Evolutionary conservation across 2,113 vertebrate species (phyloP), one percentile per base, ranked within the genome.

Genomic region (Thryonomys swinderianus): DNA sequence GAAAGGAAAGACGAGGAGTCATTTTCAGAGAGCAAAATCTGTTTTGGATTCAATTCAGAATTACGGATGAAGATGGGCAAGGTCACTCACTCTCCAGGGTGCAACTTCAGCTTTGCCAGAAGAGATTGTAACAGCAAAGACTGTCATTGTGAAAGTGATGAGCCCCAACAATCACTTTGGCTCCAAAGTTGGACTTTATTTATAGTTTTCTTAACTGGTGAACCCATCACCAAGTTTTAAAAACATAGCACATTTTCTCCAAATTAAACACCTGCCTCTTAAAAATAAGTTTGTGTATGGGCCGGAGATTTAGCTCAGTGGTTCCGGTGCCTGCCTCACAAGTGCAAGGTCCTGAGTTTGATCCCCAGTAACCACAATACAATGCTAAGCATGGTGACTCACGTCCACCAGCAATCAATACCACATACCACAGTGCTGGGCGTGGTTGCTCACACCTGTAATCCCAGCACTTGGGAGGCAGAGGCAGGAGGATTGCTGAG

Each of bases 171-270:
- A 85, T 87, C 67, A 78, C 34, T 87, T 64, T 67, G 64, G 53
- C 76, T 91, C 64, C 86, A 84, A 90, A 87, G 71, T 87, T 90
- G 66, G 61, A 84, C 21, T 94, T 89, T 81, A 95, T 92, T 95
- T 93, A 89, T 87, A 95, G 67, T 27, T 71, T 93, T 85, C 89
- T 92, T 85, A 85, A 94, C 37, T 88, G 74, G 37, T 59, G 23
- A 45, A n/a, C 34, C 53, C 9, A 85, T 53, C 16, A 13, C 5
- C 48, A 95, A 80, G 30, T 91, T 90, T 61, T 48, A 92, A 96
- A 93, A 11, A 62, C 25, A 85, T 21, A 42, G 71, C 62, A 85
- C 20, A 73, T 71, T 76, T 93, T 57, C 57, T 82, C 69, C 93
- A 57, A 89, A 86, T 80, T 66, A 92, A 48, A 95, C 16, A 83